These are phyloP conservation scores for Diuraphis noxia DNA, from an alignment of 1,140 invertebrate genomes.

Conservation along the genomic window DNA sequence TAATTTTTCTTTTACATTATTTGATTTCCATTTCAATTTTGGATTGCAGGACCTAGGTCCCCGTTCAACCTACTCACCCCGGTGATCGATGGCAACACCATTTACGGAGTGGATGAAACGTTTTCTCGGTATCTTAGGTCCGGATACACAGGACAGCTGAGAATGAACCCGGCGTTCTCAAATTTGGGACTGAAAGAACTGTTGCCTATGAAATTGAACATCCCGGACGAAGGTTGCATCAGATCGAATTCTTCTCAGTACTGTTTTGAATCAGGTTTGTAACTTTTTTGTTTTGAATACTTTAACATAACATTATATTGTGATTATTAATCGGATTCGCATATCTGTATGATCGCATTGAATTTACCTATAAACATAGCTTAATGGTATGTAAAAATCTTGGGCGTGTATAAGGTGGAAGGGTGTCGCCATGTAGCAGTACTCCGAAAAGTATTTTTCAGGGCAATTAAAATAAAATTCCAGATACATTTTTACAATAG, in stretches of 20 bases:
- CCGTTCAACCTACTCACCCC: slow-evolving; percentile 84
- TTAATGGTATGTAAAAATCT: no score
- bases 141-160: slow-evolving; percentile 75
- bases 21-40: not conserved
- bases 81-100: slow-evolving; percentile 80
- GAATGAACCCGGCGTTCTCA: slow-evolving; percentile 86
- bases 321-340: not conserved
- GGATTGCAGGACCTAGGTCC: slow-evolving; percentile 68
- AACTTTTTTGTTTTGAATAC: not conserved
- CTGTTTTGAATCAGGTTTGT: slow-evolving; percentile 83
- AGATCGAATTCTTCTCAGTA: slow-evolving; percentile 83
- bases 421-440: no score
- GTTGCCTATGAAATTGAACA: slow-evolving; percentile 83
- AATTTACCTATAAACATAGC: not conserved
- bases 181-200: slow-evolving; percentile 87
- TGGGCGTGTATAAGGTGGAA: no score
- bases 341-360: not conserved
- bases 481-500: no score
- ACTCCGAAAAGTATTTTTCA: no score
- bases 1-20: not conserved
- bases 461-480: no score
- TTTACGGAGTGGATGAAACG: slow-evolving; percentile 79
- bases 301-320: not conserved
- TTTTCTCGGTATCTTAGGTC: slow-evolving; percentile 75
- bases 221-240: slow-evolving; percentile 91